Evolutionary conservation across 2,113 vertebrate genomes (phyloP).

Genomic region (Vulpes ferrilata): DNA sequence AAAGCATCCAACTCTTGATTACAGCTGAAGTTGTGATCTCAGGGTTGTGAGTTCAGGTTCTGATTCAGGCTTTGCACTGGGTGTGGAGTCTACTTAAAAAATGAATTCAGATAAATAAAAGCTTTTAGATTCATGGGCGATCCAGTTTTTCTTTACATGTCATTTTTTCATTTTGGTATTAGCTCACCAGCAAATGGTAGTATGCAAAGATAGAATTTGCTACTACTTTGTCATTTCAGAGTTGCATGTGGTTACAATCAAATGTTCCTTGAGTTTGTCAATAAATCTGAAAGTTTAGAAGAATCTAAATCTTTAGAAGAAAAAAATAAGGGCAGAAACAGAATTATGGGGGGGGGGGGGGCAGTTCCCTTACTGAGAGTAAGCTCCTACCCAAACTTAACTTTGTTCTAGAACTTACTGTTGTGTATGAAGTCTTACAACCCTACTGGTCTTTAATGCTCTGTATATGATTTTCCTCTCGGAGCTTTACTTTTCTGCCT

Average conservation of each 20-base stretch:
- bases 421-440: neutral
- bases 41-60: neutral
- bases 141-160: neutral
- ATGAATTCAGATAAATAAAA: slow-evolving; percentile 44
- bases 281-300: slow-evolving; percentile 14
- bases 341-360: neutral
- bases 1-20: neutral
- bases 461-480: neutral
- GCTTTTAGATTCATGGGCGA: neutral
- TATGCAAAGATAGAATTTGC: neutral
- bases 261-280: neutral
- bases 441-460: neutral
- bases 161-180: neutral
- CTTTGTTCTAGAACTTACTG: neutral
- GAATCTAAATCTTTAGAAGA: neutral
- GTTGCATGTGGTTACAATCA: neutral
- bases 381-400: neutral
- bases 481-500: neutral
- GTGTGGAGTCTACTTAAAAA: neutral
- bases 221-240: slow-evolving; percentile 22
- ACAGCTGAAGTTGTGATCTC: neutral
- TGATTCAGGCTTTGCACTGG: neutral
- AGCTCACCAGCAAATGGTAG: neutral
- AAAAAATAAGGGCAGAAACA: neutral
- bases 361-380: neutral